Base-by-base conservation (phyloP, 2,888 invertebrate genomes). In the Diarsia rubi region DNA sequence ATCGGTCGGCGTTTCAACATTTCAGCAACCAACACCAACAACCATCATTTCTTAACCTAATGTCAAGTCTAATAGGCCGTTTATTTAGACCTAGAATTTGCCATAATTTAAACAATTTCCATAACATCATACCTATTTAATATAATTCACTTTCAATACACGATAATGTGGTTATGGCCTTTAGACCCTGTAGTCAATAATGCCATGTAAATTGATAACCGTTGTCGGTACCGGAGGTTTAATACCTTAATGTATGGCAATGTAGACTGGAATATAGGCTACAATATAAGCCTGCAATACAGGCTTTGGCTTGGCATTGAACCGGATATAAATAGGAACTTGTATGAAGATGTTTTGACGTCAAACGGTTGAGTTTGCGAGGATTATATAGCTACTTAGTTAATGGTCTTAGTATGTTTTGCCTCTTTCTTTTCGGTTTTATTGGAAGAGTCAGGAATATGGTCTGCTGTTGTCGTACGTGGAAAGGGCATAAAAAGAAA, bases 321-420 rank as follows among this genome's bases (percentile, higher is more conserved):
- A 68, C 31, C 62, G 21, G 62, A 60, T 67, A 72, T 84, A 81
- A 81, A 82, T 81, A 84, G 72, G 71, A 54, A 54, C 62, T 54
- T 79, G 66, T 84, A 80, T 80, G 71, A 69, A 84, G 75, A 75
- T 75, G 37, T 79, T 79, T 67, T 75, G 68, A 84, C 65, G 69
- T 74, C 54, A 70, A 31, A 16, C 14, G 4, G 60, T 81, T 69
- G 69, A 72, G 52, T 71, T 68, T 62, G 21, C 54, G 62, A 21
- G 31, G 24, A 27, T 81, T 67, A 37, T 27, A 52, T 21, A 45
- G 37, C 6, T 44, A 57, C 49, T 57, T 52, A 59, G 31, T 45
- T 37, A 11, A 45, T 67, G n/a, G 31, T 72, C 42, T 47, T 44
- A 44, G 59, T 24, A 21, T n/a, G n/a, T 44, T 44, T 37, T 69